A percentile compares a stretch with the other conserved stretches of the same genome.
Conservation (phyloP, 1,140 invertebrate species). For the Vanessa atalanta region DNA sequence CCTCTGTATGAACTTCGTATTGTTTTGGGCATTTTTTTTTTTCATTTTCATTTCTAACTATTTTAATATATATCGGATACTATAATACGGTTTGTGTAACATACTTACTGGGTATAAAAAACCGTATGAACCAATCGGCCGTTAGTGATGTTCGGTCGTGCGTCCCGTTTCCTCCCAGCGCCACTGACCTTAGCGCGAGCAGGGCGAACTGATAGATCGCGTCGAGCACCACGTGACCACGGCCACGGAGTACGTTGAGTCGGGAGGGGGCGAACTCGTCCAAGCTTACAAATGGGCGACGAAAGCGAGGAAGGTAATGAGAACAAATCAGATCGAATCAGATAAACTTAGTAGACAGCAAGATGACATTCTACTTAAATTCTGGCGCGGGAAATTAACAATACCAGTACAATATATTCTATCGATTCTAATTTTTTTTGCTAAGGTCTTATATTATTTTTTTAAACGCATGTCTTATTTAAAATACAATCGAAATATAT, state of each 20-base stretch:
- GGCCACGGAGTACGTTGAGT: slow-evolving; percentile 89
- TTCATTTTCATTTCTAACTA: slow-evolving; percentile 49
- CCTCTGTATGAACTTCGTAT: slow-evolving; percentile 44
- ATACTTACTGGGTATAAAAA: slow-evolving; percentile 49
- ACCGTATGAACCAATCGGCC: slow-evolving; percentile 69
- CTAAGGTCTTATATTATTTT: background rate
- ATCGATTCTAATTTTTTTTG: background rate
- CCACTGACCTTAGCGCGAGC: slow-evolving; percentile 70
- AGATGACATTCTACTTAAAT: background rate
- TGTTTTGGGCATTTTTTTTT: slow-evolving; percentile 26
- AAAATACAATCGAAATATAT: background rate
- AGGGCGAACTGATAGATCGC: slow-evolving; percentile 96
- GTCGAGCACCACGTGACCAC: slow-evolving; percentile 95
- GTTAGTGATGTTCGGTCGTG: slow-evolving; percentile 44
- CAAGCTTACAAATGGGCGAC: slow-evolving; percentile 90
- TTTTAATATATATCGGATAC: slow-evolving; percentile 45
- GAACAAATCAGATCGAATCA: background rate
- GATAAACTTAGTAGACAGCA: background rate
- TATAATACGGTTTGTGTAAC: slow-evolving; percentile 59
- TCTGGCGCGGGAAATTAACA: slow-evolving; percentile 34
- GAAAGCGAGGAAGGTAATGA: slow-evolving; percentile 94
- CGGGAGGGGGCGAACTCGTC: slow-evolving; percentile 88
- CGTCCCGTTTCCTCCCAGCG: slow-evolving; percentile 65
- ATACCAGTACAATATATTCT: background rate
- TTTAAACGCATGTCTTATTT: background rate